Percentiles rank a stretch among this genome's conserved stretches.
Evolutionary conservation across 2,797 vertebrate species (phyloP).

Genomic region (Etheostoma nigrum): DNA sequence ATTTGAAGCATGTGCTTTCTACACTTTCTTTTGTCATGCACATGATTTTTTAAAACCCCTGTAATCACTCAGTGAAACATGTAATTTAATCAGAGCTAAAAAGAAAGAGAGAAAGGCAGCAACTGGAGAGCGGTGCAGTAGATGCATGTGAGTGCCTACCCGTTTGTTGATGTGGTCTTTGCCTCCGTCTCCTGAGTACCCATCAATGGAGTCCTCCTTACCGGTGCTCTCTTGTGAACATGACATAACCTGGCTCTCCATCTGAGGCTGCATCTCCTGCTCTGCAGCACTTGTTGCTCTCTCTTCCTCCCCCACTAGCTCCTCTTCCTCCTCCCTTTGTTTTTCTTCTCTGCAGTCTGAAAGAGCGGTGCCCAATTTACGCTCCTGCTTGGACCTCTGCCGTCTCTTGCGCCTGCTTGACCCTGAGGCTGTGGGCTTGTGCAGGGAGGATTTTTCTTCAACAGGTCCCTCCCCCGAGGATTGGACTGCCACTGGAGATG

Average conservation of each 20-base stretch:
- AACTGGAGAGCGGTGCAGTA: slow-evolving; percentile 33
- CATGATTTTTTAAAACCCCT: slow-evolving; percentile 30
- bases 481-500: slow-evolving; percentile 54
- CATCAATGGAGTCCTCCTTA: slow-evolving; percentile 70
- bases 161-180: slow-evolving; percentile 60
- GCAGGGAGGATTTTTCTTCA: slow-evolving; percentile 62
- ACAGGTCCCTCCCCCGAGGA: slow-evolving; percentile 71
- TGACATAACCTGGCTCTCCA: slow-evolving; percentile 73
- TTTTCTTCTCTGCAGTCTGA: slow-evolving; percentile 66
- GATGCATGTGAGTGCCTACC: slow-evolving; percentile 66
- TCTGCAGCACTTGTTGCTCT: slow-evolving; percentile 78
- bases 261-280: slow-evolving; percentile 71
- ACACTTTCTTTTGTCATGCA: slow-evolving; percentile 1
- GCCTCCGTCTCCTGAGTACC: slow-evolving; percentile 72
- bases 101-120: slow-evolving; percentile 34
- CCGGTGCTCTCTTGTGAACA: slow-evolving; percentile 66
- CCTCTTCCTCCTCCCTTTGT: slow-evolving; percentile 73
- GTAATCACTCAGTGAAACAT: slow-evolving; percentile 34
- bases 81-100: slow-evolving; percentile 52
- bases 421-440: slow-evolving; percentile 73
- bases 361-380: slow-evolving; percentile 67
- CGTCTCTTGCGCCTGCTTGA: slow-evolving; percentile 83
- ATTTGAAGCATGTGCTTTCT: slow-evolving; percentile 17
- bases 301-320: slow-evolving; percentile 66
- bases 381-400: slow-evolving; percentile 86